Percentiles rank a stretch among this genome's conserved stretches.
These are phyloP conservation scores for Bos javanicus DNA, from an alignment of 2,113 vertebrate genomes.

Conservation along the genomic window DNA sequence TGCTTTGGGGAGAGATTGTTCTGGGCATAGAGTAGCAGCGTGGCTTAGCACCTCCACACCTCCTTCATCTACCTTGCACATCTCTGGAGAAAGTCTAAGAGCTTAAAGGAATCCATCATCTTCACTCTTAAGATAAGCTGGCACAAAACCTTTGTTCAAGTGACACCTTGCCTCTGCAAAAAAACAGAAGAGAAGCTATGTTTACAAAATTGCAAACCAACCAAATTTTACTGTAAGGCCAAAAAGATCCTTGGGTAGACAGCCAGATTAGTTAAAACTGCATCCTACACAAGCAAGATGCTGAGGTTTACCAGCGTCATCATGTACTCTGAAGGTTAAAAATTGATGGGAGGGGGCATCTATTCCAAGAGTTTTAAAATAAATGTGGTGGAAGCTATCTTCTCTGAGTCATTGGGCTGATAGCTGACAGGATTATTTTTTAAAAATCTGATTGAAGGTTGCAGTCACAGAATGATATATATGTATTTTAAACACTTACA, in stretches of 20 bases:
- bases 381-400: not conserved
- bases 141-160: not conserved
- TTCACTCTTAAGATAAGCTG: not conserved
- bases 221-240: not conserved
- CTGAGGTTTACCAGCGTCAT: not conserved
- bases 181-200: not conserved
- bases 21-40: no score
- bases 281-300: not conserved
- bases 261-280: not conserved
- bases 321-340: not conserved
- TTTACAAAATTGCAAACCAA: not conserved
- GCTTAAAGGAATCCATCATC: not conserved
- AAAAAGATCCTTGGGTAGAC: not conserved
- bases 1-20: not conserved
- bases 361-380: not conserved
- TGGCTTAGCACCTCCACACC: not conserved
- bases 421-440: not conserved
- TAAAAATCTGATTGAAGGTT: not conserved
- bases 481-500: not conserved
- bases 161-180: not conserved
- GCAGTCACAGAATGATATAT: not conserved
- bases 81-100: not conserved
- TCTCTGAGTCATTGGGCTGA: not conserved
- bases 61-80: not conserved
- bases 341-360: not conserved